Evolutionary conservation across 1,140 invertebrate genomes (phyloP), one percentile per base, ranked within the genome.

Genomic region (Pygmarrhopalites habei): DNA sequence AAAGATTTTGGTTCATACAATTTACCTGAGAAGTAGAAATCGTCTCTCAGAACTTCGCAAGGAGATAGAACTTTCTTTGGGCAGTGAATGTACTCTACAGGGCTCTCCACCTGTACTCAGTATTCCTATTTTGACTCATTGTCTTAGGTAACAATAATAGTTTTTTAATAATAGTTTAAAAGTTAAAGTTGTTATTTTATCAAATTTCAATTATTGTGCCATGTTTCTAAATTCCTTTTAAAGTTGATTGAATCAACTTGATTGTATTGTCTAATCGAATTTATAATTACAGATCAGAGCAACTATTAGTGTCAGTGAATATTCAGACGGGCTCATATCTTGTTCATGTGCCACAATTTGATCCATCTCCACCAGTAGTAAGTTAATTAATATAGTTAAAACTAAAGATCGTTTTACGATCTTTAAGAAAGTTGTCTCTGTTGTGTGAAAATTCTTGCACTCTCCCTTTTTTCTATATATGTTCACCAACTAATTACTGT

Each of bases 241-340:
- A n/a, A n/a, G n/a, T n/a, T n/a, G n/a, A n/a, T n/a, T n/a, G n/a
- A n/a, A 21, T 58, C 2, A 58, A 39, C 15, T 17, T 23, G 14
- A 41, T 35, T 35, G 5, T 35, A 7, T 43, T 15, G 32, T 30
- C 1, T 29, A 26, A n/a, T n/a, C n/a, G n/a, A n/a, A n/a, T n/a
- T 49, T 39, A 21, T 7, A 28, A 28, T 39, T 58, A 15, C 32
- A 81, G 88, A 67, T 92, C 92, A 1, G 94, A 98, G 75, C 86
- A 92, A 73, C 81, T 97, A 63, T 78, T 95, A 32, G 86, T 97
- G 21, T 90, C 92, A 43, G 90, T 97, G 32, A 92, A 96, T 73
- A 92, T 91, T 44, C 90, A 95, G 73, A 91, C 89, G n/a, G 95
- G 94, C 4, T 86, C 88, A 76, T 80, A 93, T 63, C 85, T 88